Evolutionary conservation across 2,888 invertebrate genomes (phyloP).

Genomic region (Junonia oenone): DNA sequence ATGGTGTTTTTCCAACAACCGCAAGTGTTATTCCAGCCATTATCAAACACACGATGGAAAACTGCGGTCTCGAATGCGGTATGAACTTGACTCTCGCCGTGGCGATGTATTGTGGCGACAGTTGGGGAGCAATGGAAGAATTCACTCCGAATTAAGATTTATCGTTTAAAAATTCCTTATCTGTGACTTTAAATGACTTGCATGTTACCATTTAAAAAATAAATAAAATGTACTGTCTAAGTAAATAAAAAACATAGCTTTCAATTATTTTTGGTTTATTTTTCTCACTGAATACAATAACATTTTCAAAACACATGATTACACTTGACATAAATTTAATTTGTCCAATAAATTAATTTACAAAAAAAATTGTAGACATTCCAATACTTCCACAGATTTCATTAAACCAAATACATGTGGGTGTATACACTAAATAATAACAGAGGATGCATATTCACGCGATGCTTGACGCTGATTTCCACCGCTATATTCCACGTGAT

Average conservation of each 20-base stretch:
- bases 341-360: too few species aligned
- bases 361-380: not conserved
- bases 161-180: not conserved
- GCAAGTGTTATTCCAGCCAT: conserved; percentile 38
- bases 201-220: not conserved
- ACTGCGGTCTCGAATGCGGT: conserved; percentile 47
- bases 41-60: conserved; percentile 55
- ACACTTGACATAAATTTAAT: too few species aligned
- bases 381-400: too few species aligned
- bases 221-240: not conserved
- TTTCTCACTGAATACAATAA: too few species aligned
- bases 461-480: too few species aligned
- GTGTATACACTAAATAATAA: too few species aligned
- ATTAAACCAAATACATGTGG: too few species aligned
- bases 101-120: conserved; percentile 42
- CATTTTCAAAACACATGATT: too few species aligned
- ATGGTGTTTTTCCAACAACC: not conserved
- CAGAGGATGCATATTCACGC: too few species aligned
- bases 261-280: too few species aligned
- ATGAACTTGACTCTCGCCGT: conserved; percentile 51
- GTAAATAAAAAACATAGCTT: too few species aligned
- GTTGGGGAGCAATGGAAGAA: conserved; percentile 51
- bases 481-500: too few species aligned
- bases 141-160: conserved; percentile 1
- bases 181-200: not conserved